These are phyloP conservation scores for Marisa cornuarietis DNA, from an alignment of 1,140 invertebrate genomes.

Conservation along the genomic window DNA sequence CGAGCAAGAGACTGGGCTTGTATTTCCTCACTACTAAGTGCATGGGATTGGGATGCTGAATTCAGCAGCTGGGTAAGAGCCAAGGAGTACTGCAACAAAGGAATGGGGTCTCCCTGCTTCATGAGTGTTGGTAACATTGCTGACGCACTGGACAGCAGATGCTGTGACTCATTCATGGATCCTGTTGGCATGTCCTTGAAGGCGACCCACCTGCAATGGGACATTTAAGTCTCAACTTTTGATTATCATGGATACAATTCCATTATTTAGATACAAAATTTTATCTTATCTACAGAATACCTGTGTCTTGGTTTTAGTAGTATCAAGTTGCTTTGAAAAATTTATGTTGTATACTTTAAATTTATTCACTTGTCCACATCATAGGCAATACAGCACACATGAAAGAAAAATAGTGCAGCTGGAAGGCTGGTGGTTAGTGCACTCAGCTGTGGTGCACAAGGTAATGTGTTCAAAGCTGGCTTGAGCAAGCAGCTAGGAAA, in stretches of 20 bases:
- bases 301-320: neutral
- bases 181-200: slow-evolving; percentile 3
- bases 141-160: slow-evolving; percentile 35
- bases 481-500: too few species aligned
- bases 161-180: slow-evolving; percentile 29
- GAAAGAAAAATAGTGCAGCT: neutral
- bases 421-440: neutral
- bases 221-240: neutral
- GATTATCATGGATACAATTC: too few species aligned
- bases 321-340: neutral
- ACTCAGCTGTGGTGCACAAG: too few species aligned
- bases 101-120: slow-evolving; percentile 43
- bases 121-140: slow-evolving; percentile 34
- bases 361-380: neutral
- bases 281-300: neutral
- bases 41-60: slow-evolving; percentile 36
- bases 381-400: neutral
- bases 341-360: neutral
- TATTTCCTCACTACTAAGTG: slow-evolving; percentile 4
- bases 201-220: slow-evolving; percentile 10
- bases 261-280: too few species aligned
- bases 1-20: slow-evolving; percentile 38
- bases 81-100: slow-evolving; percentile 50
- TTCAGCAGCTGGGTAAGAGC: slow-evolving; percentile 50
- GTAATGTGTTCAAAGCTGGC: too few species aligned